phyloP scores from a whole-genome alignment of 2,797 vertebrate genomes.

The Bryconaethiops microstoma region DNA sequence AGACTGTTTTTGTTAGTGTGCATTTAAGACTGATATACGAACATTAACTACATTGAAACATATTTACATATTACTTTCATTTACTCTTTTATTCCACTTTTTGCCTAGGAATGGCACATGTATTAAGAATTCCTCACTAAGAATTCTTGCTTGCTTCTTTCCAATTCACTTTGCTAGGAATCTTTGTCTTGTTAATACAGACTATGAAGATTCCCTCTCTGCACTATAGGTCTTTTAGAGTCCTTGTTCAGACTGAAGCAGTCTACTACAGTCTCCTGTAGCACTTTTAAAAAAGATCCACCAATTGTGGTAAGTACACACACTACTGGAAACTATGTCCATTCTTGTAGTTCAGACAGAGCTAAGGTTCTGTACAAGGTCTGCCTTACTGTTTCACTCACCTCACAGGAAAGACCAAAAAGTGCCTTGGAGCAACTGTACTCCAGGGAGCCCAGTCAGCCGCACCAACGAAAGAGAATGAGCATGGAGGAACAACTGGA shows the following conservation, averaged over 20 bases:
- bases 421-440: conserved; percentile 96
- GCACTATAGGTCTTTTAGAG: conserved; percentile 76
- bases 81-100: too few relatives aligned
- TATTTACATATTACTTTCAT: too few relatives aligned
- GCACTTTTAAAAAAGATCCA: conserved; percentile 80
- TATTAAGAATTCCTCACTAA: background rate
- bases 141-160: background rate
- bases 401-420: conserved; percentile 88
- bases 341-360: background rate
- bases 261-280: conserved; percentile 84
- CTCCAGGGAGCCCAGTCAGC: conserved; percentile 76
- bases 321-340: too few relatives aligned
- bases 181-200: background rate
- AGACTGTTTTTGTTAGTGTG: too few relatives aligned
- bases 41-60: too few relatives aligned
- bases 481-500: conserved; percentile 95
- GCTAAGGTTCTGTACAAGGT: background rate
- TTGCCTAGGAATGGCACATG: background rate
- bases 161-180: background rate
- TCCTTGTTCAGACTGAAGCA: conserved; percentile 84
- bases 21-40: too few relatives aligned
- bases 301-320: conserved; percentile 76
- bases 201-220: background rate
- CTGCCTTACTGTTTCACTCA: background rate
- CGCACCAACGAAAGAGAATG: conserved; percentile 84